Base-by-base conservation (phyloP, 1,140 invertebrate species). In the Penaeus vannamei region DNA sequence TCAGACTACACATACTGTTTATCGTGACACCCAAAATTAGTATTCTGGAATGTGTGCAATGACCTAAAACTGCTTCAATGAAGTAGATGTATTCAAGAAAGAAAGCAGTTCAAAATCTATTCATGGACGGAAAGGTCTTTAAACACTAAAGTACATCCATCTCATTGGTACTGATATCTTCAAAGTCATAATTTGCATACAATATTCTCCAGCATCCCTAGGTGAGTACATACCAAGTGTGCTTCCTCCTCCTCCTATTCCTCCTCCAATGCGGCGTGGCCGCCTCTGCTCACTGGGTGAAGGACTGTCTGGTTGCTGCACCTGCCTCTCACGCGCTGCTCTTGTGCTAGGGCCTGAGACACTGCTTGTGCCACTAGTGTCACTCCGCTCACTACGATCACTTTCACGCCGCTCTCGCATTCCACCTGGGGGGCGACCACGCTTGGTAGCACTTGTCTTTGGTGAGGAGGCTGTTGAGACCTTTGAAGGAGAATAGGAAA, bases 361-460 rank as follows among this genome's bases (percentile, higher is more conserved):
- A 85, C 77, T 89, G 93, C 93, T 2, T 94, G 93, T 29, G 94
- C 94, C 2, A 94, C 94, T 20, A 94, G 95, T 92, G 95, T 96
- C 92, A 95, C 61, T 95, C 93, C 20, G 94, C 93, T 5, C 93
- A 93, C 86, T 93, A 93, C 4, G 53, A 80, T 93, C 92, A 90
- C 94, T 93, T 79, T 94, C 86, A 62, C 69, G 64, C 14, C 91
- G 69, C 23, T 86, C 90, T 32, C 85, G 89, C 19, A 85, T 79
- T 12, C 66, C 72, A 22, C 66, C 76, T n/a, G 89, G 85, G 10
- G 91, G 91, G 14, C 92, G 81, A 7, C 91, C 92, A 61, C 92
- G 83, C 86, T 92, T 92, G 2, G 82, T 88, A 42, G 87, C 29
- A 64, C 32, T 72, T n/a, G 76, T 61, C 64, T 86, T 83, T 20